Conservation (phyloP, 2,797 vertebrate species). For the Sebastes itinus region DNA sequence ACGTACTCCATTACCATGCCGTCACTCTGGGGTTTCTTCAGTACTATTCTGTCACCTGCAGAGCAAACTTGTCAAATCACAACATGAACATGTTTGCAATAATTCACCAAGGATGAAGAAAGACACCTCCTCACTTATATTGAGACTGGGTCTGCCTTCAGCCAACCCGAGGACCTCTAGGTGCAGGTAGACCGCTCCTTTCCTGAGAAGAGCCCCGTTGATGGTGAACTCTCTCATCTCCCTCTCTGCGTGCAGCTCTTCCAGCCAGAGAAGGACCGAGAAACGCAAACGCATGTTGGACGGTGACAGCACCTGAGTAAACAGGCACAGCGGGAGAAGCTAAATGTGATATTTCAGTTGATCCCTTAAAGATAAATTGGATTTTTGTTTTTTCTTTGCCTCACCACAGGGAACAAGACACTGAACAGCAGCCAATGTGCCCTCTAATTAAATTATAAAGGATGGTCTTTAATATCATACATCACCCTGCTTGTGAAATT, state of each 20-base stretch:
- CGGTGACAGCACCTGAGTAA: conserved; percentile 81
- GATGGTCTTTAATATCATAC: background rate
- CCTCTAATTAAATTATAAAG: background rate
- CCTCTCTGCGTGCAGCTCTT: conserved; percentile 88
- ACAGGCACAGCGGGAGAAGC: background rate
- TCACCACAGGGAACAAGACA: background rate
- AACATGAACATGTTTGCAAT: background rate
- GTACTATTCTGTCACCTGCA: conserved; percentile 88
- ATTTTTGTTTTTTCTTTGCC: background rate
- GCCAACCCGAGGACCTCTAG: conserved; percentile 89
- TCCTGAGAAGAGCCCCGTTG: conserved; percentile 84
- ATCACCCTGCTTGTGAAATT: background rate
- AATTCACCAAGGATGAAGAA: background rate
- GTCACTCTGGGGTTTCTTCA: conserved; percentile 83
- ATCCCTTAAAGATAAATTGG: background rate
- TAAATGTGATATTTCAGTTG: background rate
- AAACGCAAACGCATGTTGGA: conserved; percentile 85
- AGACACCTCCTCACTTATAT: conserved; percentile 79
- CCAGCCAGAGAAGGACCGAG: conserved; percentile 92
- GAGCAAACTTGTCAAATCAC: conserved; percentile 5
- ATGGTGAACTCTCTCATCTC: conserved; percentile 87
- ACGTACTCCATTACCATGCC: conserved; percentile 83
- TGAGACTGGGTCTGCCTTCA: conserved; percentile 87
- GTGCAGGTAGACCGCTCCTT: conserved; percentile 81
- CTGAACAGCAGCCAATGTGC: background rate